Conservation (phyloP, 2,797 vertebrate genomes). For the Mergus octosetaceus region DNA sequence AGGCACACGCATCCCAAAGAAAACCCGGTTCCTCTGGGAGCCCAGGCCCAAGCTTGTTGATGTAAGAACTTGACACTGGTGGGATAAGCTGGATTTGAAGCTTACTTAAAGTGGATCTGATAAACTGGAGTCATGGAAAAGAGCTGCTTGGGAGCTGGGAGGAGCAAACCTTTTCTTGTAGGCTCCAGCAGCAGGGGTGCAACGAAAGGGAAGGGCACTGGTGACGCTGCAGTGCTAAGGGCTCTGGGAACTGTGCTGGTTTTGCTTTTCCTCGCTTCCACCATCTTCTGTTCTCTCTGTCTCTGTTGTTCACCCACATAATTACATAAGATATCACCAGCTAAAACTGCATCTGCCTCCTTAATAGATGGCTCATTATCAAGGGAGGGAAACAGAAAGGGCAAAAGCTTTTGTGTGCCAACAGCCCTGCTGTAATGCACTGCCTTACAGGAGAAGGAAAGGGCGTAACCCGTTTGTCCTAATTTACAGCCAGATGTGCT, state of each 20-base stretch:
- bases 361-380: conserved; percentile 58
- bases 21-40: not conserved
- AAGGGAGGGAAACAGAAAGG: conserved; percentile 62
- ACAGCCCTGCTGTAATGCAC: not conserved
- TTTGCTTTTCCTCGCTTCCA: not conserved
- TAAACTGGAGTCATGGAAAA: not conserved
- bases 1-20: not conserved
- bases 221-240: not conserved
- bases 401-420: conserved; percentile 45
- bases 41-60: not conserved
- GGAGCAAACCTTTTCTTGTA: not conserved
- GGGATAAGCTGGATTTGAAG: not conserved
- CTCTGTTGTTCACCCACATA: conserved; percentile 38
- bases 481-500: conserved; percentile 35
- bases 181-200: fast-evolving
- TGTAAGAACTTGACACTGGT: not conserved
- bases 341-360: conserved; percentile 31
- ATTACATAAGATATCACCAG: conserved; percentile 43
- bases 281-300: not conserved
- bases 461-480: not conserved
- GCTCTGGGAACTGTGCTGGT: not conserved
- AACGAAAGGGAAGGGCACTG: not conserved
- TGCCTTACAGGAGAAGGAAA: conserved; percentile 11
- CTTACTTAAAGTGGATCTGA: not conserved
- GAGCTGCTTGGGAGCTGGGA: not conserved